Evolutionary conservation across 1,140 invertebrate genomes (phyloP).

Genomic region (Scaptomyza montana): DNA sequence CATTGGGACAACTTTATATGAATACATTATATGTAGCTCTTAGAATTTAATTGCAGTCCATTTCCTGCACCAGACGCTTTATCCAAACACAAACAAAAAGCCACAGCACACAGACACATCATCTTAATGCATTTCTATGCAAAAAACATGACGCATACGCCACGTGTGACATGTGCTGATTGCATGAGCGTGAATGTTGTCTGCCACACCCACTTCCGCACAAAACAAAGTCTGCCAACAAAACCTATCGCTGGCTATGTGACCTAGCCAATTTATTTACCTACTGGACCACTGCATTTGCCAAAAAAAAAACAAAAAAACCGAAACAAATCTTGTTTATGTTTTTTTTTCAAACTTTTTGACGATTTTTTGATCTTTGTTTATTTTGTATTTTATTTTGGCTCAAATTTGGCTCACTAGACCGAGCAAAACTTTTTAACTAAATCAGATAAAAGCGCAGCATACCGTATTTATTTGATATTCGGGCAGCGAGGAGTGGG

Average conservation of each 20-base stretch:
- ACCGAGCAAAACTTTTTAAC: conserved; percentile 21
- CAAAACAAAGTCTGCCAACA: conserved; percentile 8
- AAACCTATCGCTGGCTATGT: conserved; percentile 1
- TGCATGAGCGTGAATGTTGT: conserved; percentile 21
- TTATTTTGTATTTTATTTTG: not conserved
- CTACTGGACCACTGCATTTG: conserved; percentile 13
- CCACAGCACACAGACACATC: not conserved
- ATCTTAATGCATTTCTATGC: conserved; percentile 39
- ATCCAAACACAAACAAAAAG: not conserved
- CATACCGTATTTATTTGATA: conserved; percentile 29
- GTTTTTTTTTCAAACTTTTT: conserved; percentile 7
- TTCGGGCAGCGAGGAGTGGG: not conserved
- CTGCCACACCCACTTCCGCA: not conserved
- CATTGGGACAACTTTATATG: too few species aligned
- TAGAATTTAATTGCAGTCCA: too few species aligned
- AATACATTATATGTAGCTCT: too few species aligned
- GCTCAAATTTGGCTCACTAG: conserved; percentile 1
- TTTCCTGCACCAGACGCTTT: not conserved
- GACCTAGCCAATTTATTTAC: conserved; percentile 36
- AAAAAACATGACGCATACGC: conserved; percentile 46
- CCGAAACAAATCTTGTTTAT: conserved; percentile 14
- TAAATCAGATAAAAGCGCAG: conserved; percentile 5
- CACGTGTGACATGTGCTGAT: conserved; percentile 51
- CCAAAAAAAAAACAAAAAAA: not conserved
- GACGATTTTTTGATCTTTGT: too few species aligned